Evolutionary conservation across 53 echinoderm and acorn worm species (phyloP).

Genomic region (Actinopyga echinites): DNA sequence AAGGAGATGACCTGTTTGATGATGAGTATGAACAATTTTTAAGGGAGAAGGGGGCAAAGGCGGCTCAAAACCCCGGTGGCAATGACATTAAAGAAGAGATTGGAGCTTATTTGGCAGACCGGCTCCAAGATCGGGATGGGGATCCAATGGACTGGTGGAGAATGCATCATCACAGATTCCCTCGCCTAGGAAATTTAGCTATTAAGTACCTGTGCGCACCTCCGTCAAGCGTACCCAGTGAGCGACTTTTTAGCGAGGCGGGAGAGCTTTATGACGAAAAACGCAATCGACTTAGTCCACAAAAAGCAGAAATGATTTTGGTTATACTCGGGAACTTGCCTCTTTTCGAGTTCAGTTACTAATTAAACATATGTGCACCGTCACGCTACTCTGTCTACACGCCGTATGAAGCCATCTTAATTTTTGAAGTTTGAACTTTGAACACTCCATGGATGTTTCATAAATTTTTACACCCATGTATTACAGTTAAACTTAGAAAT

Average conservation of each 20-base stretch:
- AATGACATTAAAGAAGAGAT: neutral
- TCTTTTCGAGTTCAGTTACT: constrained; percentile 9
- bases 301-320: constrained; percentile 39
- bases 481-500: too few species aligned
- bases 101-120: neutral
- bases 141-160: constrained; percentile 14
- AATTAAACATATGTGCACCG: neutral
- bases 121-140: neutral
- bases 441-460: too few species aligned
- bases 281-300: neutral
- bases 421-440: too few species aligned
- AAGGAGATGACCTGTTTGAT: neutral
- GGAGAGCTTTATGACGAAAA: constrained; percentile 30
- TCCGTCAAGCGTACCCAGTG: constrained; percentile 4
- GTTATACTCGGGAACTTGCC: constrained; percentile 7
- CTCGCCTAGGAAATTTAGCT: neutral
- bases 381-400: too few species aligned
- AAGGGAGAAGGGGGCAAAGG: neutral
- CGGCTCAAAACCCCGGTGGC: neutral
- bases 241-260: constrained; percentile 1
- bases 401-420: too few species aligned
- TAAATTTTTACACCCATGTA: too few species aligned
- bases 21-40: constrained; percentile 1
- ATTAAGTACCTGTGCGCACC: constrained; percentile 7
- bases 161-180: neutral